Conservation (phyloP, 2,888 invertebrate species). For the Tachystola acroxantha region DNA sequence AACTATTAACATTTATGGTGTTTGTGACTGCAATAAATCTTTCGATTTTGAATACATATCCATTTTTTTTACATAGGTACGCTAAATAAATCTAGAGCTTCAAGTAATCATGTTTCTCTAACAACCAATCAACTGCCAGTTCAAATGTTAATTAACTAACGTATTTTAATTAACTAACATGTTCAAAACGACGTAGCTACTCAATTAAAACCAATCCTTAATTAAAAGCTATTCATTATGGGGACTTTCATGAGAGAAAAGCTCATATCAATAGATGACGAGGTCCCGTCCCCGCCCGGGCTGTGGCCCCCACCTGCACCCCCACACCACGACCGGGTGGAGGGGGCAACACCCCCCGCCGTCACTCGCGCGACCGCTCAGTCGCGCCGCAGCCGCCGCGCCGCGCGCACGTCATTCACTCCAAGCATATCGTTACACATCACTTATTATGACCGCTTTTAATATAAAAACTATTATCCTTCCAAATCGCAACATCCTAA, state of each 20-base stretch:
- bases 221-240: conserved; percentile 6
- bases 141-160: no score
- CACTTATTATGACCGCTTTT: conserved; percentile 50
- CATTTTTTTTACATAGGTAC: no score
- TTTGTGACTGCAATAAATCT: no score
- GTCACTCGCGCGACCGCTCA: conserved; percentile 20
- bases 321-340: conserved; percentile 15
- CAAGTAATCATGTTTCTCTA: no score
- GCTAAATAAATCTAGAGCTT: no score
- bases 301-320: conserved; percentile 18
- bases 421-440: conserved; percentile 45
- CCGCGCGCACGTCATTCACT: conserved; percentile 42
- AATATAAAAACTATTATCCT: conserved; percentile 28
- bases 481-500: conserved; percentile 1
- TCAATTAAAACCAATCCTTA: no score
- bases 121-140: no score
- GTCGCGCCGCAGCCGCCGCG: conserved; percentile 63
- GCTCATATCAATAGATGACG: conserved; percentile 7
- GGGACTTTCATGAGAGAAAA: conserved; percentile 1
- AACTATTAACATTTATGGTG: no score
- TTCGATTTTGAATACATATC: no score
- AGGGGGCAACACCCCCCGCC: conserved; percentile 20
- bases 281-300: neutral
- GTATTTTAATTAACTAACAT: no score
- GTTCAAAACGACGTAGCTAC: no score